Evolutionary conservation across 1,140 invertebrate genomes (phyloP), one percentile per base, ranked within the genome.

Genomic region (Telenomus remus): DNA sequence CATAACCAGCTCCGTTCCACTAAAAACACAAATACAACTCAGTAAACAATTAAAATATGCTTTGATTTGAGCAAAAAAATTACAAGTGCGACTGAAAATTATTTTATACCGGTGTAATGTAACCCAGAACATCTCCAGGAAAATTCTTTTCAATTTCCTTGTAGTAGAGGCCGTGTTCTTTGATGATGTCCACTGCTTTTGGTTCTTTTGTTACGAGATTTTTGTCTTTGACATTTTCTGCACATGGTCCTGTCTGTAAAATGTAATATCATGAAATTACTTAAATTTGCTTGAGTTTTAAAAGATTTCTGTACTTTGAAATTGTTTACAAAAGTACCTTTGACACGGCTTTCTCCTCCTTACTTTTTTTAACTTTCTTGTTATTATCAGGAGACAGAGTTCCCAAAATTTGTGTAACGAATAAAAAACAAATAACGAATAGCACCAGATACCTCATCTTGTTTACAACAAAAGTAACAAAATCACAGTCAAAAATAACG

Each of bases 1-100:
- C 95, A 89, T 98, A 97, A 0, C 97, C 97, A 90, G 96, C 94
- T 65, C 90, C 93, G 85, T 98, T 98, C 97, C 97, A 99, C 96
- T 98, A 80, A 78, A 91, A 91, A 78, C 54, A 79, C 50, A 54
- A 39, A n/a, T 39, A 4, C 9, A 39, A 39, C 9, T 39, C 1
- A 39, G 8, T 39, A 16, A n/a, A n/a, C n/a, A n/a, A n/a, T n/a
- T n/a, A n/a, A n/a, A n/a, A n/a, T n/a, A n/a, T n/a, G n/a, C n/a
- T n/a, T n/a, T n/a, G n/a, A n/a, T n/a, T n/a, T n/a, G n/a, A n/a
- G n/a, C n/a, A n/a, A n/a, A n/a, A n/a, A n/a, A n/a, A n/a, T n/a
- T n/a, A n/a, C n/a, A n/a, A n/a, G n/a, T n/a, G n/a, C n/a, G n/a
- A n/a, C n/a, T n/a, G n/a, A n/a, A 70, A 15, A 53, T 72, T 63